A percentile compares a stretch with the other conserved stretches of the same genome.
These are phyloP conservation scores for Dufourea novaeangliae DNA, from an alignment of 1,140 invertebrate species.

Conservation along the genomic window DNA sequence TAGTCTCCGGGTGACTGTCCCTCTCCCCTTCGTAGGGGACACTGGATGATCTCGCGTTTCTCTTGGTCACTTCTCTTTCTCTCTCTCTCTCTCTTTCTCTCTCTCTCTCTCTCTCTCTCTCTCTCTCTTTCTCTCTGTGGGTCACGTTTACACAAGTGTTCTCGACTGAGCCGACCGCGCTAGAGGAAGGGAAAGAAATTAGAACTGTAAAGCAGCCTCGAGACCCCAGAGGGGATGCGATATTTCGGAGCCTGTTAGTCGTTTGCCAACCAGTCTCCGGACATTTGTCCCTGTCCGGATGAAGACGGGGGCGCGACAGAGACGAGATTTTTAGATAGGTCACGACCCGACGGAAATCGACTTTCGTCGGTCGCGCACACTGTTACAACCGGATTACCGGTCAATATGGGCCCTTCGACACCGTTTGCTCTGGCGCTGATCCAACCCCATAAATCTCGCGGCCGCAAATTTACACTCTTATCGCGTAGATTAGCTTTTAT, in stretches of 20 bases:
- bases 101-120: neutral
- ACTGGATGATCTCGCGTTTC: constrained; percentile 34
- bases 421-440: neutral
- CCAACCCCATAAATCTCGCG: constrained; percentile 31
- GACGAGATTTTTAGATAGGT: constrained; percentile 27
- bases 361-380: neutral
- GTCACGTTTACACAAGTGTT: constrained; percentile 64
- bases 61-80: constrained; percentile 29
- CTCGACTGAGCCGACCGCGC: neutral
- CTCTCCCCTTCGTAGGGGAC: constrained; percentile 14
- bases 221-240: neutral
- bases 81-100: neutral
- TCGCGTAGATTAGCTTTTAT: constrained; percentile 48
- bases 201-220: neutral
- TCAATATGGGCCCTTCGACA: neutral
- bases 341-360: neutral
- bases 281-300: neutral
- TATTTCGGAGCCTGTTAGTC: neutral
- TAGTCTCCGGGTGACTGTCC: neutral
- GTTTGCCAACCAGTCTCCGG: neutral
- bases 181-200: constrained; percentile 1
- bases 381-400: neutral
- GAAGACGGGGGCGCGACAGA: too few relatives aligned
- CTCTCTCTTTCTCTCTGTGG: neutral
- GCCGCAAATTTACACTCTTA: constrained; percentile 42